Evolutionary conservation across 2,888 invertebrate genomes (phyloP).

Genomic region (Cryptops parisi): DNA sequence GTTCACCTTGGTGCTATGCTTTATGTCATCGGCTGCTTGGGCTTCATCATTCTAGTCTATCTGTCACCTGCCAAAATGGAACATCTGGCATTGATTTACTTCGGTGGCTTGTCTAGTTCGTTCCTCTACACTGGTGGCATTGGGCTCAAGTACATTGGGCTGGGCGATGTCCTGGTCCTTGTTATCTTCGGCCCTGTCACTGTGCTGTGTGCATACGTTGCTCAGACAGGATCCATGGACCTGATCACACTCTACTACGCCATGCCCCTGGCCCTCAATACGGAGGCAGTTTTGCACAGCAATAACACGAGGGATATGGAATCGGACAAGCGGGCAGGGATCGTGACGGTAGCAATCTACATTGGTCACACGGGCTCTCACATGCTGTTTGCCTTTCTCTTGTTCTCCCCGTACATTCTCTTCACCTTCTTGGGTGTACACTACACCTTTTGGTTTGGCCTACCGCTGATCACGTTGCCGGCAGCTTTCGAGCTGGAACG

Average conservation of each 20-base stretch:
- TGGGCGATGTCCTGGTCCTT: conserved; percentile 82
- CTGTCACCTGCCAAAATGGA: conserved; percentile 87
- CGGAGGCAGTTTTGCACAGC: conserved; percentile 87
- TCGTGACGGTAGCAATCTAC: conserved; percentile 86
- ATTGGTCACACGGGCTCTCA: conserved; percentile 84
- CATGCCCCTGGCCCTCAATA: conserved; percentile 80
- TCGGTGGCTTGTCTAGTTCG: conserved; percentile 86
- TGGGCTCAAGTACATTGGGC: conserved; percentile 85
- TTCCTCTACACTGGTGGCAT: conserved; percentile 95
- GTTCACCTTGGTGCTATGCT: conserved; percentile 76
- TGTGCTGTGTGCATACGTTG: conserved; percentile 81
- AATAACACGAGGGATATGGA: conserved; percentile 89
- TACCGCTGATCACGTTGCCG: conserved; percentile 74
- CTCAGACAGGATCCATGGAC: conserved; percentile 81
- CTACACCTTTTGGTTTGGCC: conserved; percentile 71
- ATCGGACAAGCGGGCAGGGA: conserved; percentile 72
- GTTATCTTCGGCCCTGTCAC: conserved; percentile 89
- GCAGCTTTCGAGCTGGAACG: conserved; percentile 81
- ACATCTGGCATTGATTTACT: conserved; percentile 83
- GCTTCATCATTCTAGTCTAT: conserved; percentile 57
- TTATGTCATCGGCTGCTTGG: conserved; percentile 71
- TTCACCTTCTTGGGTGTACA: conserved; percentile 72
- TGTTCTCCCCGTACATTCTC: conserved; percentile 81
- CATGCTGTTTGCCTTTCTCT: conserved; percentile 70
- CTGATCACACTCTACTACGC: conserved; percentile 86